Evolutionary conservation across 1,140 invertebrate species (phyloP), one percentile per base, ranked within the genome.

Genomic region (Eulimnadia texana): DNA sequence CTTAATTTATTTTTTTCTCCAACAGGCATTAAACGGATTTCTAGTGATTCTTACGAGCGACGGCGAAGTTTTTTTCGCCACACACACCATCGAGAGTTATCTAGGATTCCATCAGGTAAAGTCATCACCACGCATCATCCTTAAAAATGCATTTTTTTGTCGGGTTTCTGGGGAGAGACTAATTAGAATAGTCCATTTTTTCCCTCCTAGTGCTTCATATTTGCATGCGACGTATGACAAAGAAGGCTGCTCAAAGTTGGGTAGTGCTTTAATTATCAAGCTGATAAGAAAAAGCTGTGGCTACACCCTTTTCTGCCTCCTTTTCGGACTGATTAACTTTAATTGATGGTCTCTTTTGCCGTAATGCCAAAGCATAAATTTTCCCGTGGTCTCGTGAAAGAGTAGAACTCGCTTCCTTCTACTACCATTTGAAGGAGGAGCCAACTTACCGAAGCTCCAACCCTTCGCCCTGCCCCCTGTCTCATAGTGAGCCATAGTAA

Each of bases 41-140:
- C 82, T 99, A 71, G 87, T 99, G 79, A 96, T 98, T 71, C 80
- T 99, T 58, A 96, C 92, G 58, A 96, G 93, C 77, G 92, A 98
- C 73, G 94, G 94, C 58, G 96, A 99, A 76, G 93, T 99, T 23
- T 98, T 98, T 79, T 99, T 96, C 78, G 93, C 94, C 49, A 98
- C 94, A 50, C 90, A 98, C 78, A 98, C 91, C 74, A 98, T 99
- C 72, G 96, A 99, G 81, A 95, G 90, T 75, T 99, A 98, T 80
- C 82, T 99, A 68, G 96, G 96, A 71, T 99, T 99, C 82, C 94
- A 98, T 82, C 96, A 99, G 88, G 95, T 98, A 80, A 33, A 20
- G n/a, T 62, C 16, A 58, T 58, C 10, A 51, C 13, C 3, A 6
- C 1, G 16, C 6, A 50, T 27, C 10, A 51, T 52, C 10, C 11